Base-by-base conservation (phyloP, 1,140 invertebrate species). In the Meloidogyne hapla region DNA sequence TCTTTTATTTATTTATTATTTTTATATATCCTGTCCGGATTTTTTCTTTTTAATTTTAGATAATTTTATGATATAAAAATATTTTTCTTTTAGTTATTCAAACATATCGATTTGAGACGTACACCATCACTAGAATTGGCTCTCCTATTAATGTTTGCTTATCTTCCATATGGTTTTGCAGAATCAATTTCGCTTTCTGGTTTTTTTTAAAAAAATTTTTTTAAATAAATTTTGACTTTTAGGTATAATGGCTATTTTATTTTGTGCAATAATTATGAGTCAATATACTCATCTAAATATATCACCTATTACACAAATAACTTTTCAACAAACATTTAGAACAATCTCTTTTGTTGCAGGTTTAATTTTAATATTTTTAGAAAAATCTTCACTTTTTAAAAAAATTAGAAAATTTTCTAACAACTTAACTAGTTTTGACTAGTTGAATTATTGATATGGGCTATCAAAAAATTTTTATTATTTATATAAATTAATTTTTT, bases 221-320 rank as follows among this genome's bases (percentile, higher is more conserved):
- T 25, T 77, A 25, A 9, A 21, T n/a, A 28, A 66, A n/a, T 65
- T 77, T 69, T 33, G 8, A 73, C 84, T 90, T n/a, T 79, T 89
- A 93, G 94, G 95, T 76, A 99, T 99, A 62, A 99, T 99, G 96
- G 95, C 96, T 18, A 99, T 99, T 83, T 89, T 99, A 76, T 98
- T 98, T 87, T 96, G 95, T 90, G 96, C 96, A 2, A 95, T 99
- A 85, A 95, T 97, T 0, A 99, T 99, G 96, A 98, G 95, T 0
- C 96, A 99, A 88, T 99, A 99, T 85, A 98, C 96, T 21, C 96
- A 99, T 90, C 95, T 94, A 83, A 99, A 99, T 88, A 89, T 99
- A 18, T 98, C 96, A 1, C 96, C 96, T 23, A 93, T 99, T 5
- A 96, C 96, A 15, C 96, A 99, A 89, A 96, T 99, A 10, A 98